phyloP scores from a whole-genome alignment of 2,113 vertebrate species.

The Cavia aperea region DNA sequence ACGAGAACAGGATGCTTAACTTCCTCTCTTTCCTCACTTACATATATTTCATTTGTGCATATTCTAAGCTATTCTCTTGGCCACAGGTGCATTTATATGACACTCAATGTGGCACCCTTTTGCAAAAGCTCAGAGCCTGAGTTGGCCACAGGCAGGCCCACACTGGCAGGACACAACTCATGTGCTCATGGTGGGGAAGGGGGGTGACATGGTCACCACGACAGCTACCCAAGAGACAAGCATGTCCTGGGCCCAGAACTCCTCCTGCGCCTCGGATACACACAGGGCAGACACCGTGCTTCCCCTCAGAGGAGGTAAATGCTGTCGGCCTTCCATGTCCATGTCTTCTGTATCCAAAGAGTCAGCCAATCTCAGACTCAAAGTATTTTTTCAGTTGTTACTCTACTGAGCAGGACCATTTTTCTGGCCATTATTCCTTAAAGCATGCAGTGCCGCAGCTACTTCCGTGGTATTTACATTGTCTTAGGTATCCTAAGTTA shows the following conservation, averaged over 20 bases:
- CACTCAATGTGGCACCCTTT: fast-evolving
- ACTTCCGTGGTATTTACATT: no score
- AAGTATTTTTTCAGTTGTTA: not conserved
- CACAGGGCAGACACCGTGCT: no score
- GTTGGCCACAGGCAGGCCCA: not conserved
- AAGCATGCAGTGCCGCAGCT: not conserved
- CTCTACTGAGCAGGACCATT: not conserved
- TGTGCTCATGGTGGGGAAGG: no score
- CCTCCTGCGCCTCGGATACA: no score
- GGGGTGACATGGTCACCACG: not conserved
- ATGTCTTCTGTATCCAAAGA: not conserved
- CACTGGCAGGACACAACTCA: not conserved
- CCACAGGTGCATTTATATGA: not conserved
- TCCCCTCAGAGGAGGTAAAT: not conserved
- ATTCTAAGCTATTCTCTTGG: not conserved
- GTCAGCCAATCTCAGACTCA: no score
- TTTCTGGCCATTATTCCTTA: not conserved
- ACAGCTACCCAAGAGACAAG: fast-evolving
- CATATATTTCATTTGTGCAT: no score
- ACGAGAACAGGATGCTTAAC: not conserved
- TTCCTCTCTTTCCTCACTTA: fast-evolving
- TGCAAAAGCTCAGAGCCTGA: not conserved
- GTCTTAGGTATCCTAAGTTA: not conserved
- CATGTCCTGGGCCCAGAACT: not conserved
- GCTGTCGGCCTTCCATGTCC: no score